Conservation (phyloP, 2,888 invertebrate genomes). For the Archips crataeganus region DNA sequence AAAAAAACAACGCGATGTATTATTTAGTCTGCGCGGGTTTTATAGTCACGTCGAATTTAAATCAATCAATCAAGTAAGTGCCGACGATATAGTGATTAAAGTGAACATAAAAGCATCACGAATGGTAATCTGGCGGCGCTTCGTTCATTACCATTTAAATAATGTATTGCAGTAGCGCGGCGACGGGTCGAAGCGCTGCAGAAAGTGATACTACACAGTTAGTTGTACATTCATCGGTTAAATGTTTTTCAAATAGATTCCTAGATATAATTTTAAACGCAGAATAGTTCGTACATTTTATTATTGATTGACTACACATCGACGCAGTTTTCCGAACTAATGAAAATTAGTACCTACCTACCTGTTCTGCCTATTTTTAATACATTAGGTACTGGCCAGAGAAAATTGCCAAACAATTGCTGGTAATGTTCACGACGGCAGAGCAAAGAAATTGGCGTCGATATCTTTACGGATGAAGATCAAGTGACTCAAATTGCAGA, state of each 20-base stretch:
- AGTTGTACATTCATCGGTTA: constrained; percentile 7
- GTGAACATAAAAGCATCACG: constrained; percentile 33
- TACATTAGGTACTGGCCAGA: not conserved
- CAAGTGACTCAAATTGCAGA: constrained; percentile 40
- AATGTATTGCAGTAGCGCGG: constrained; percentile 33
- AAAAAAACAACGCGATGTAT: constrained; percentile 20
- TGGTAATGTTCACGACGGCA: constrained; percentile 28
- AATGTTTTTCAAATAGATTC: not conserved
- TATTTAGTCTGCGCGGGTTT: not conserved
- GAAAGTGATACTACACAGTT: constrained; percentile 18
- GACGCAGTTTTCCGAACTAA: not conserved
- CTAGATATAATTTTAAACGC: not conserved
- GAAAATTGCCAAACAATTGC: constrained; percentile 31
- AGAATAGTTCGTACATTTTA: not conserved
- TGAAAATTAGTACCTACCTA: constrained; percentile 19
- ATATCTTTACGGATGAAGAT: constrained; percentile 31
- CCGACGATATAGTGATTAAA: constrained; percentile 34
- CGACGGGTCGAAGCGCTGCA: constrained; percentile 24
- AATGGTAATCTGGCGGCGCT: constrained; percentile 34
- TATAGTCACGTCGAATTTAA: constrained; percentile 24
- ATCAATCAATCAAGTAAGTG: constrained; percentile 39
- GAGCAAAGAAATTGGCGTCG: constrained; percentile 22
- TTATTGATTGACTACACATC: too few species aligned
- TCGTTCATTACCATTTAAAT: constrained; percentile 41
- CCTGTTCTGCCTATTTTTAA: constrained; percentile 5